A percentile compares a stretch with the other conserved stretches of the same genome.
Evolutionary conservation across 1,140 invertebrate genomes (phyloP).

Genomic region (Drosophila pectinifera): DNA sequence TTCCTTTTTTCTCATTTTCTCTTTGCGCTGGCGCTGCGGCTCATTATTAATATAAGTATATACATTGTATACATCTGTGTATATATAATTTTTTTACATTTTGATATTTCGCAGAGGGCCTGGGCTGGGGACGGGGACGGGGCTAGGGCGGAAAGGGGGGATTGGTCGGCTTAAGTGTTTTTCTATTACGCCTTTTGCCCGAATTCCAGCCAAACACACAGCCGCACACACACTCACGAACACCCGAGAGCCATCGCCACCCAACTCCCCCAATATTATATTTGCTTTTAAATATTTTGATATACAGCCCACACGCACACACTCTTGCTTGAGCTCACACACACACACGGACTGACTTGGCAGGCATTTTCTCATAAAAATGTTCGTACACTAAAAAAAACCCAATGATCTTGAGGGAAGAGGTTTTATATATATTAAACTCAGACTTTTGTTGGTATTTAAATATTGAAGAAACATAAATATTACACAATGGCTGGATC

Average conservation of each 20-base stretch:
- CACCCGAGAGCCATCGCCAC: slow-evolving; percentile 26
- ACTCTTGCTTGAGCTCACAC: slow-evolving; percentile 16
- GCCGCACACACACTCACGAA: slow-evolving; percentile 14
- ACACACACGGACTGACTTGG: slow-evolving; percentile 35
- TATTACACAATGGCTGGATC: no score
- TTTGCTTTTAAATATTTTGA: slow-evolving; percentile 85
- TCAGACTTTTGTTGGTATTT: no score
- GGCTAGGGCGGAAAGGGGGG: slow-evolving; percentile 27
- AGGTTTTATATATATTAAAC: neutral
- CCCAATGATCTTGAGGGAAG: neutral
- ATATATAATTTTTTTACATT: slow-evolving; percentile 77
- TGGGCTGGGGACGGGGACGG: neutral
- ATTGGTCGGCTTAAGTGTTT: slow-evolving; percentile 74
- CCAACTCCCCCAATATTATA: slow-evolving; percentile 74
- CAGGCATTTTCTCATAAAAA: slow-evolving; percentile 83
- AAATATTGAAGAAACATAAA: no score
- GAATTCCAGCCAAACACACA: slow-evolving; percentile 27
- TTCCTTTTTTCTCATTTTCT: slow-evolving; percentile 58
- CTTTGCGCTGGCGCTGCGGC: slow-evolving; percentile 61
- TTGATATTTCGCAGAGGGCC: slow-evolving; percentile 61
- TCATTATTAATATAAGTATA: slow-evolving; percentile 50
- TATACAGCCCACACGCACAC: slow-evolving; percentile 68
- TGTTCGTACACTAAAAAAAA: slow-evolving; percentile 46
- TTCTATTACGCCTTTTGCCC: slow-evolving; percentile 73
- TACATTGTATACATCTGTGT: slow-evolving; percentile 50